These are phyloP conservation scores for Ceratina calcarata DNA, from an alignment of 1,140 invertebrate genomes.

Conservation along the genomic window DNA sequence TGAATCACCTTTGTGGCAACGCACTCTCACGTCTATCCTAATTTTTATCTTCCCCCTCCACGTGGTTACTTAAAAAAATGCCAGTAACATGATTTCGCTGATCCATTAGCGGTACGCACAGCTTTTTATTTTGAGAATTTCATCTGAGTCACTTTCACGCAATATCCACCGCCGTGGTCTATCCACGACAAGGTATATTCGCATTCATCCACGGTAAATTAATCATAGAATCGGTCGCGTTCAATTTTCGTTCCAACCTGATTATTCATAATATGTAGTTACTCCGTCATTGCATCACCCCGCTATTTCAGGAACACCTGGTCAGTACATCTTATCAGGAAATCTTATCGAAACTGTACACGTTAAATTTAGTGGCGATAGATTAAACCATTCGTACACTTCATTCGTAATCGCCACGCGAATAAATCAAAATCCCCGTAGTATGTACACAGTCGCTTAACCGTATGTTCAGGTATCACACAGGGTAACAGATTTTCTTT, in stretches of 20 bases:
- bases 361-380: not conserved
- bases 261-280: constrained; percentile 29
- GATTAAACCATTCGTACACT: constrained; percentile 6
- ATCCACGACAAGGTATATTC: not conserved
- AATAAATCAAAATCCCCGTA: constrained; percentile 1
- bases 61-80: not conserved
- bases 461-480: too few relatives aligned
- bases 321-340: constrained; percentile 11
- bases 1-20: constrained; percentile 35
- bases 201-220: not conserved
- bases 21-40: not conserved
- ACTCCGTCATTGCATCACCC: not conserved
- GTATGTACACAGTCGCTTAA: not conserved
- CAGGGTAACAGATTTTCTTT: not conserved
- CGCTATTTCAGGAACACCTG: constrained; percentile 14
- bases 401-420: not conserved
- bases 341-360: constrained; percentile 33
- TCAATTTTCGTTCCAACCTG: constrained; percentile 11
- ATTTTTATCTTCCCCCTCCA: not conserved
- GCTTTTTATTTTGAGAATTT: constrained; percentile 44
- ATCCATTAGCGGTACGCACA: constrained; percentile 11
- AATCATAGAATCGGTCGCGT: constrained; percentile 15
- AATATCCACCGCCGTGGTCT: not conserved
- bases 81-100: not conserved
- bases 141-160: constrained; percentile 38